phyloP scores from a whole-genome alignment of 1,140 invertebrate species.

The Rhyzopertha dominica region DNA sequence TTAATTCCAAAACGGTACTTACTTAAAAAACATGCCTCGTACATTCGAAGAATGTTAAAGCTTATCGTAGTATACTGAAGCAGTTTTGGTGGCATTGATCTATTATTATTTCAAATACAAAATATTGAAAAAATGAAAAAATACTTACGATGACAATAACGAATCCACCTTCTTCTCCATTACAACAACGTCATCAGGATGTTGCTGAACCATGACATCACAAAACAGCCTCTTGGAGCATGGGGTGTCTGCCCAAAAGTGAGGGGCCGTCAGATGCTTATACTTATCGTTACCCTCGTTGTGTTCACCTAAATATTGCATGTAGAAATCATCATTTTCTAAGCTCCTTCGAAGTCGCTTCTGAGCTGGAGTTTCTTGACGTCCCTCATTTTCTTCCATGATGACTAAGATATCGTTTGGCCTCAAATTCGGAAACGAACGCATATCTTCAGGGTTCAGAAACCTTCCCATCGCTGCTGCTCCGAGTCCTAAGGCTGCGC shows the following conservation, averaged over 20 bases:
- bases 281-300: constrained; percentile 48
- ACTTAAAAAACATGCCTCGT: no score
- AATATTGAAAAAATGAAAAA: constrained; percentile 11
- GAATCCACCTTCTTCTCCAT: constrained; percentile 76
- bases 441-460: constrained; percentile 56
- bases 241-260: constrained; percentile 64
- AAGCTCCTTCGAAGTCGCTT: constrained; percentile 48
- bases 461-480: constrained; percentile 71
- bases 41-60: no score
- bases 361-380: constrained; percentile 27
- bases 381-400: constrained; percentile 26
- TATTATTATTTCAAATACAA: constrained; percentile 3
- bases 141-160: constrained; percentile 64
- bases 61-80: neutral
- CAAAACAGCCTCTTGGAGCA: constrained; percentile 74
- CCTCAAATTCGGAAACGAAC: constrained; percentile 46
- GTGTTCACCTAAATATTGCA: constrained; percentile 42
- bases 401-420: constrained; percentile 35
- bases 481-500: constrained; percentile 66
- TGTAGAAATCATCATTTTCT: constrained; percentile 41
- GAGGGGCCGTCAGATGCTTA: constrained; percentile 52
- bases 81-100: constrained; percentile 4
- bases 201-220: constrained; percentile 61
- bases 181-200: constrained; percentile 57
- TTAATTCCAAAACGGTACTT: no score